Conservation (phyloP, 2,888 invertebrate species). For the Spodoptera littoralis region DNA sequence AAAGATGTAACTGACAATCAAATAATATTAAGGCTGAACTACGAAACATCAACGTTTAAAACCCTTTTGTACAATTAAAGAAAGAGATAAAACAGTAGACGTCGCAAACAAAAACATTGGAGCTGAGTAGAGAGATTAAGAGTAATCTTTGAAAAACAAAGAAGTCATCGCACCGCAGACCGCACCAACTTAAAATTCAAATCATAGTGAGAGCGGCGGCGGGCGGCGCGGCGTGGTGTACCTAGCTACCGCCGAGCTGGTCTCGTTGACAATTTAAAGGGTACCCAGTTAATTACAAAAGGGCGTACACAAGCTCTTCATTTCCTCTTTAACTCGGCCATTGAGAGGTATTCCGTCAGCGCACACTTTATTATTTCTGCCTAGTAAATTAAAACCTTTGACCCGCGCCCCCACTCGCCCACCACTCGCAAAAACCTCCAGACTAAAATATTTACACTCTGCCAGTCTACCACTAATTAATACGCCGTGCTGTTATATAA, state of each 20-base stretch:
- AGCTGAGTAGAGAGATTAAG: neutral
- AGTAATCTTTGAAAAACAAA: constrained; percentile 16
- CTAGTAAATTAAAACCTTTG: constrained; percentile 61
- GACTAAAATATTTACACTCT: constrained; percentile 68
- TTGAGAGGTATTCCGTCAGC: constrained; percentile 52
- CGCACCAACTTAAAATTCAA: constrained; percentile 39
- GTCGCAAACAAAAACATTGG: too few species aligned
- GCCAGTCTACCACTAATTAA: constrained; percentile 68
- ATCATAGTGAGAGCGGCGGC: constrained; percentile 30
- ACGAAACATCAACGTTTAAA: too few species aligned
- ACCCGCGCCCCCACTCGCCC: constrained; percentile 36
- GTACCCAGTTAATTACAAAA: constrained; percentile 51
- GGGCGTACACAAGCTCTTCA: constrained; percentile 47
- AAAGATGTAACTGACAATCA: too few species aligned
- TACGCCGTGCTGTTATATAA: constrained; percentile 66
- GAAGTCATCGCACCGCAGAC: neutral
- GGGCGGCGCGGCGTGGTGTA: constrained; percentile 2
- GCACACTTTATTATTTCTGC: constrained; percentile 55
- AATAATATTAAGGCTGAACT: too few species aligned
- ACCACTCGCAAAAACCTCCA: constrained; percentile 33
- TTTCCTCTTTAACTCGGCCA: constrained; percentile 47
- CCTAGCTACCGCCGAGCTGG: neutral
- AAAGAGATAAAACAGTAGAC: too few species aligned
- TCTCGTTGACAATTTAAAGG: constrained; percentile 51
- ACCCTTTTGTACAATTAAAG: too few species aligned